Conservation (phyloP, 2,888 invertebrate species). For the Argyresthia goedartella region DNA sequence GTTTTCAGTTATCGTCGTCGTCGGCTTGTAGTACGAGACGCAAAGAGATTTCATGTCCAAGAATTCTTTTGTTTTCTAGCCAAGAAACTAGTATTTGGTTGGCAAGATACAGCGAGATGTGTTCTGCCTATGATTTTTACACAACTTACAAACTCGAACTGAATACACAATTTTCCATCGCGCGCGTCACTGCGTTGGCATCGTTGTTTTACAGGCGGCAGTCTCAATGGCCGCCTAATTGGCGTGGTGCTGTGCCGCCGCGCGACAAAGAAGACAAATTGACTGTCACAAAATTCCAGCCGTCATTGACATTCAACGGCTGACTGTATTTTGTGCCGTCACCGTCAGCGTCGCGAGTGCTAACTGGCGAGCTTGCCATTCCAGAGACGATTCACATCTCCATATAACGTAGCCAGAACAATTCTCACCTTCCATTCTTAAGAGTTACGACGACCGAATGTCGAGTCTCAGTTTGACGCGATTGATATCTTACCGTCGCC, state of each 20-base stretch:
- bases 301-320: constrained; percentile 36
- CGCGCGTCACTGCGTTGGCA: not conserved
- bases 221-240: constrained; percentile 20
- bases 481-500: constrained; percentile 42
- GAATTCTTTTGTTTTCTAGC: too few relatives aligned
- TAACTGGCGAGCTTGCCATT: constrained; percentile 1
- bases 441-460: constrained; percentile 5
- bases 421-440: constrained; percentile 24
- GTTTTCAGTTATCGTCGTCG: too few relatives aligned
- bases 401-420: constrained; percentile 16
- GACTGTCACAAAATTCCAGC: constrained; percentile 29
- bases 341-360: not conserved
- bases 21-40: too few relatives aligned
- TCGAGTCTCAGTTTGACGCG: not conserved
- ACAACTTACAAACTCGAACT: not conserved
- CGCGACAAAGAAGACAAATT: constrained; percentile 25
- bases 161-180: not conserved
- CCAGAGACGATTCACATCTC: constrained; percentile 1
- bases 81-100: too few relatives aligned
- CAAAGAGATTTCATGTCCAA: too few relatives aligned
- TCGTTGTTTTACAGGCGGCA: not conserved
- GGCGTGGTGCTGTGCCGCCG: constrained; percentile 12
- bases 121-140: too few relatives aligned
- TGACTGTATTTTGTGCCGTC: constrained; percentile 27
- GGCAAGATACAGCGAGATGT: too few relatives aligned